These are phyloP conservation scores for Archilochus colubris DNA, from an alignment of 2,113 vertebrate genomes.

Conservation along the genomic window DNA sequence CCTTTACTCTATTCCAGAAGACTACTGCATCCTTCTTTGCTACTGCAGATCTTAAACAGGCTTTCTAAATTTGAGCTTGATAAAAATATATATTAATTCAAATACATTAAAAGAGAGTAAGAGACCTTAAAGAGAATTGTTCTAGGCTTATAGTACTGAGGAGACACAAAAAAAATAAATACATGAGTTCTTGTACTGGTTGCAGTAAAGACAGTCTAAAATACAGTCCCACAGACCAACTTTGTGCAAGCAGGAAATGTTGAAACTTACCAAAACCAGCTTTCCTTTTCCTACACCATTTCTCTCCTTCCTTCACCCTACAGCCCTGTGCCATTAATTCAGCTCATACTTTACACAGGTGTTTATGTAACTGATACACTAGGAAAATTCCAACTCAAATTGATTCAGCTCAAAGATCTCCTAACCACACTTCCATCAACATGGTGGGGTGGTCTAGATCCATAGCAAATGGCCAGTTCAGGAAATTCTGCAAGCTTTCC, in stretches of 20 bases:
- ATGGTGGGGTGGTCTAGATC: not conserved
- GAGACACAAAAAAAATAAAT: not conserved
- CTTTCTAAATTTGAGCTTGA: not conserved
- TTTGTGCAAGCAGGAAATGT: not conserved
- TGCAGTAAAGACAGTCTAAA: not conserved
- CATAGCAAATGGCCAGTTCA: slow-evolving; percentile 14
- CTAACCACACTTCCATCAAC: slow-evolving; percentile 31
- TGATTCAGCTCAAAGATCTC: slow-evolving; percentile 26
- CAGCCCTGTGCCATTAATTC: slow-evolving; percentile 15
- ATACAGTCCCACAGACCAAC: not conserved
- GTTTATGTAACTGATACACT: slow-evolving; percentile 60
- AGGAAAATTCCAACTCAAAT: slow-evolving; percentile 52
- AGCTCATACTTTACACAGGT: slow-evolving; percentile 42
- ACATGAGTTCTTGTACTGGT: not conserved
- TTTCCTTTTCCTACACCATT: not conserved
- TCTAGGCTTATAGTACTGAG: not conserved
- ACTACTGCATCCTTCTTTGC: not conserved
- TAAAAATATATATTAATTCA: not conserved
- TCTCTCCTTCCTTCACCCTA: not conserved
- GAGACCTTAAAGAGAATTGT: not conserved
- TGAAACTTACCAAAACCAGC: slow-evolving; percentile 18
- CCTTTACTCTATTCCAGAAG: not conserved
- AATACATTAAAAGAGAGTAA: not conserved
- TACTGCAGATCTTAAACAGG: not conserved
- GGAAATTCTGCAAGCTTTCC: not conserved